Evolutionary conservation across 2,888 invertebrate genomes (phyloP), one percentile per base, ranked within the genome.

Genomic region (Euzophera pinguis): DNA sequence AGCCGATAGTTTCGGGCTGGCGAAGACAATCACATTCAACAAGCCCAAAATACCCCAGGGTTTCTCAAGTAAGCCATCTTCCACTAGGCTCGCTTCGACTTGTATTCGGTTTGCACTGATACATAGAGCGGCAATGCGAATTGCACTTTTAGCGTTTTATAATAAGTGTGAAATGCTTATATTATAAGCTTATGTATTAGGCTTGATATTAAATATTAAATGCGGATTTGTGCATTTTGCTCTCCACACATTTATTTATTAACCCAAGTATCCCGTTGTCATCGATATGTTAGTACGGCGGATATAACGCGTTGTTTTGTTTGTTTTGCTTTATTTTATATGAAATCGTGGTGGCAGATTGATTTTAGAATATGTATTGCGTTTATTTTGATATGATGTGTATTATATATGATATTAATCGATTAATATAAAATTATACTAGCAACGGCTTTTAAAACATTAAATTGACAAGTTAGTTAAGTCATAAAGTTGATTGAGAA

Each of bases 1-100:
- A 75, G 84, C 86, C 65, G 85, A 83, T 75, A 85, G 85, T 81
- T 86, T 85, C 73, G 83, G 84, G 69, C 76, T 84, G 71, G 69
- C 73, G 75, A 83, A 82, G 79, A 76, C 72, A 72, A 71, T 72
- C 70, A 75, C 75, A 75, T 74, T 71, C 69, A 73, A 69, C 75
- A 81, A 80, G 73, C 73, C 77, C 68, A 82, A 81, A 75, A 69
- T 73, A 64, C 62, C 73, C 61, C 68, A 75, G 58, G 68, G 73
- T 67, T 70, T 72, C 67, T 68, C 84, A 83, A 78, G 85, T 85
- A 84, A 83, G 82, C 69, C 57, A 61, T 62, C 62, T 50, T 50
- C 45, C 43, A 45, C 10, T 27, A 37, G 35, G 38, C 49, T 39
- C 49, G 49, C 39, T 49, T 39, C 39, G 61, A 57, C 56, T 59